Evolutionary conservation across 2,888 invertebrate genomes (phyloP).

Genomic region (Agrotis exclamationis): DNA sequence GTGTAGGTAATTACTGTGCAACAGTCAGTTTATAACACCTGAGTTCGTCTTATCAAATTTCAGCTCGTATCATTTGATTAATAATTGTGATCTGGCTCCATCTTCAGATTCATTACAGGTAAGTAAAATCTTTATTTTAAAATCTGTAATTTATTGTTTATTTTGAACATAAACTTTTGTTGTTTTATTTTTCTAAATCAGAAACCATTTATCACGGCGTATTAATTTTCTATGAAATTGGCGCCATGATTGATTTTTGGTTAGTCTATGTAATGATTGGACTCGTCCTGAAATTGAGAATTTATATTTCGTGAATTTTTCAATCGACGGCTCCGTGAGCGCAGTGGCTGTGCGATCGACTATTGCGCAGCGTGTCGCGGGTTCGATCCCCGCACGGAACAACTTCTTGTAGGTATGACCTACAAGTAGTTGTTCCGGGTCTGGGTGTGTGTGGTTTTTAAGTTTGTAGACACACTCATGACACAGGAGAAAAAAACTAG

Average conservation of each 20-base stretch:
- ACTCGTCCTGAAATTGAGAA: no score
- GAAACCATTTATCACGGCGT: not conserved
- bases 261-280: not conserved
- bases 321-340: not conserved
- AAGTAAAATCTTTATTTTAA: not conserved
- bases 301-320: no score
- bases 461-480: no score
- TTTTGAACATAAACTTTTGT: not conserved
- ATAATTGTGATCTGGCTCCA: not conserved
- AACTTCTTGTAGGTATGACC: no score
- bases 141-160: no score
- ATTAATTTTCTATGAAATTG: not conserved
- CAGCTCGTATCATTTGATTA: not conserved
- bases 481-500: no score
- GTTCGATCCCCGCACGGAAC: no score
- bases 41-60: not conserved
- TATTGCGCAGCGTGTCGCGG: no score
- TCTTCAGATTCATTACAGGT: not conserved
- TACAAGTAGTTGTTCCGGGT: no score
- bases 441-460: no score
- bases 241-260: slow-evolving; percentile 18
- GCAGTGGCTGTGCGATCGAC: no score
- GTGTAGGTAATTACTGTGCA: no score
- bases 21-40: not conserved
- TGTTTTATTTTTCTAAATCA: not conserved